Evolutionary conservation across 2,113 vertebrate genomes (phyloP).

Genomic region (Lophochroa leadbeateri): DNA sequence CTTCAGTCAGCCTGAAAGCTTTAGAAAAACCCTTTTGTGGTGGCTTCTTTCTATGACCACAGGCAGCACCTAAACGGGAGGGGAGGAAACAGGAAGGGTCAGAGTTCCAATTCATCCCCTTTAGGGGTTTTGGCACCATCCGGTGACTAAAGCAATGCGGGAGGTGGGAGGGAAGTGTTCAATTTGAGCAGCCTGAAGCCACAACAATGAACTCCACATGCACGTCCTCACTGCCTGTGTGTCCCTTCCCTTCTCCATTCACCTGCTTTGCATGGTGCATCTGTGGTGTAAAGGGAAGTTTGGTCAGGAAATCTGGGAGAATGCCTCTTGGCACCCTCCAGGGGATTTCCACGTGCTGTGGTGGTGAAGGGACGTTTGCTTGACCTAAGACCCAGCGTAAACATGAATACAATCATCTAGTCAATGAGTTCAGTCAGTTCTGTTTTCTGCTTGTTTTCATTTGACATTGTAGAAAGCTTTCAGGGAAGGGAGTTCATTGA

Average conservation of each 20-base stretch:
- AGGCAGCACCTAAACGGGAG: constrained; percentile 48
- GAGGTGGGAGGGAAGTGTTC: constrained; percentile 40
- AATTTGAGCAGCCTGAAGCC: not conserved
- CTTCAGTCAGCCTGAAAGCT: not conserved
- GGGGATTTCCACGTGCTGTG: rapidly evolving
- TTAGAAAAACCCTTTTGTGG: constrained; percentile 55
- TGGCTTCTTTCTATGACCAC: not conserved
- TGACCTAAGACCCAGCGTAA: not conserved
- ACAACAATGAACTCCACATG: constrained; percentile 13
- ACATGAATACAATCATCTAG: not conserved
- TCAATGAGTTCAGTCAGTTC: not conserved
- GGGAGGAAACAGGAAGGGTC: constrained; percentile 37
- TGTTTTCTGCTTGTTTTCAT: not conserved
- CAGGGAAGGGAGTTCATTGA: not conserved
- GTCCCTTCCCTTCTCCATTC: not conserved
- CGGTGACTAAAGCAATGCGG: constrained; percentile 2
- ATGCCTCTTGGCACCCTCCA: not conserved
- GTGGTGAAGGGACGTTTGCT: not conserved
- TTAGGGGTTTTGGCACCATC: not conserved
- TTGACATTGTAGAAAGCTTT: not conserved
- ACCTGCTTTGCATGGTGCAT: not conserved
- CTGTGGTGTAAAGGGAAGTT: not conserved
- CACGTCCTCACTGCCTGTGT: rapidly evolving
- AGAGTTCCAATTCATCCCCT: constrained; percentile 38
- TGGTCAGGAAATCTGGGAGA: not conserved